Conservation (phyloP, 2,888 invertebrate species). For the Romanomermis culicivorax region DNA sequence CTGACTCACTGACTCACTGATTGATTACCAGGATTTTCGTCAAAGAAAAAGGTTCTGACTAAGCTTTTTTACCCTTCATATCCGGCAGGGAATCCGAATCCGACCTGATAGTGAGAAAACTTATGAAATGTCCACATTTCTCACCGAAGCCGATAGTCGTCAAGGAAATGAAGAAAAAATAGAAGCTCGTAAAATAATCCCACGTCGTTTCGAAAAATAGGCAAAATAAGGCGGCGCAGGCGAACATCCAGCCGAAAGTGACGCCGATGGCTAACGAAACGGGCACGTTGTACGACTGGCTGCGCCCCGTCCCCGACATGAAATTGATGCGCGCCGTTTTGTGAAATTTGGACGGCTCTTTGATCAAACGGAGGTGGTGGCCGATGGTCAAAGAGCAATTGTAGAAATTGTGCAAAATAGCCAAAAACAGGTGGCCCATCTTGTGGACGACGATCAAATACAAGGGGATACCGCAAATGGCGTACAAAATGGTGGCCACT, state of each 20-base stretch:
- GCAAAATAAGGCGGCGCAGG: conserved; percentile 26
- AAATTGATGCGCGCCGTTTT: neutral
- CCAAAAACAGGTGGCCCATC: conserved; percentile 22
- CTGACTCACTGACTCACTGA: too few relatives aligned
- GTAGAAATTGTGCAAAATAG: conserved; percentile 21
- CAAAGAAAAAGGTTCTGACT: too few relatives aligned
- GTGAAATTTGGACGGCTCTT: neutral
- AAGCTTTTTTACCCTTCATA: too few relatives aligned
- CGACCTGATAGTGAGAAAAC: too few relatives aligned
- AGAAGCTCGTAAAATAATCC: conserved; percentile 28
- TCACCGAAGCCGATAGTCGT: conserved; percentile 27
- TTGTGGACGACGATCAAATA: conserved; percentile 26
- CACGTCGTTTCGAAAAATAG: conserved; percentile 23
- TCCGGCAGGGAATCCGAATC: too few relatives aligned
- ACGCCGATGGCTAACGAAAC: conserved; percentile 22
- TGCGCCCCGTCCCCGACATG: neutral
- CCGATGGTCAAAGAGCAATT: conserved; percentile 5
- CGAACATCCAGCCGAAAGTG: conserved; percentile 26
- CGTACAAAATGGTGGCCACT: conserved; percentile 15
- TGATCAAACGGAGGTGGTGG: neutral
- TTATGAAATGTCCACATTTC: too few relatives aligned
- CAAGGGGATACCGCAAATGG: conserved; percentile 25
- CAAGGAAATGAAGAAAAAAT: conserved; percentile 26
- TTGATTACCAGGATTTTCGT: too few relatives aligned
- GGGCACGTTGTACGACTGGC: conserved; percentile 16